Conservation (phyloP, 2,797 vertebrate species). For the Coluber constrictor region DNA sequence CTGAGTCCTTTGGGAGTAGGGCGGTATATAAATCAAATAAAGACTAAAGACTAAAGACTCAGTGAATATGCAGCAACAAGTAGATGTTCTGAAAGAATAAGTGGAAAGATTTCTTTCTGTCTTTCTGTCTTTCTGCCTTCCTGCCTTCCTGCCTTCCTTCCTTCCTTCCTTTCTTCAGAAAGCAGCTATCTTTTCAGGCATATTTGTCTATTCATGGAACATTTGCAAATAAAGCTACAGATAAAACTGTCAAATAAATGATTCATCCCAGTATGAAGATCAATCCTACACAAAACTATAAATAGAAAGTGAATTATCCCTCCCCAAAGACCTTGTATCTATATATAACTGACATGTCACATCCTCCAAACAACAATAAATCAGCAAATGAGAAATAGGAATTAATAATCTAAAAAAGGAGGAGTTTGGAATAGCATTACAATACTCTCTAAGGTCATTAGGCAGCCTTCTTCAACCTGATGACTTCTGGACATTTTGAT, state of each 20-base stretch:
- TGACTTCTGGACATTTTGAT: not conserved
- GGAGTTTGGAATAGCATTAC: constrained; percentile 9
- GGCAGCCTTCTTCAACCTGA: not conserved
- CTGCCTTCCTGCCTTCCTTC: too few species aligned
- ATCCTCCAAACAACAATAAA: constrained; percentile 26
- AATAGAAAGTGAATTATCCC: constrained; percentile 27
- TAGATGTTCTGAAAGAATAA: not conserved
- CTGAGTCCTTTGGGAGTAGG: too few species aligned
- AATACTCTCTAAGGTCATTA: not conserved
- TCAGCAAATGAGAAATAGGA: constrained; percentile 24
- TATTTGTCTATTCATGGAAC: constrained; percentile 27
- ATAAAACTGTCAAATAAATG: constrained; percentile 43
- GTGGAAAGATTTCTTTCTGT: not conserved
- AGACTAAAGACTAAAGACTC: not conserved
- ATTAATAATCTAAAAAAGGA: not conserved
- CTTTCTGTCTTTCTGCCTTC: too few species aligned
- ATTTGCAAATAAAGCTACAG: constrained; percentile 47
- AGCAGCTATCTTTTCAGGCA: not conserved
- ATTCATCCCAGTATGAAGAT: constrained; percentile 47
- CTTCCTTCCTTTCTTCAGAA: not conserved
- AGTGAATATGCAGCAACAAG: not conserved
- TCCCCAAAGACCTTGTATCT: constrained; percentile 7
- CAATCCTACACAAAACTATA: constrained; percentile 39
- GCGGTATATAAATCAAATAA: too few species aligned
- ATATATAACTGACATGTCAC: not conserved